Evolutionary conservation across 2,113 vertebrate genomes (phyloP).

Genomic region (Madoqua kirkii): DNA sequence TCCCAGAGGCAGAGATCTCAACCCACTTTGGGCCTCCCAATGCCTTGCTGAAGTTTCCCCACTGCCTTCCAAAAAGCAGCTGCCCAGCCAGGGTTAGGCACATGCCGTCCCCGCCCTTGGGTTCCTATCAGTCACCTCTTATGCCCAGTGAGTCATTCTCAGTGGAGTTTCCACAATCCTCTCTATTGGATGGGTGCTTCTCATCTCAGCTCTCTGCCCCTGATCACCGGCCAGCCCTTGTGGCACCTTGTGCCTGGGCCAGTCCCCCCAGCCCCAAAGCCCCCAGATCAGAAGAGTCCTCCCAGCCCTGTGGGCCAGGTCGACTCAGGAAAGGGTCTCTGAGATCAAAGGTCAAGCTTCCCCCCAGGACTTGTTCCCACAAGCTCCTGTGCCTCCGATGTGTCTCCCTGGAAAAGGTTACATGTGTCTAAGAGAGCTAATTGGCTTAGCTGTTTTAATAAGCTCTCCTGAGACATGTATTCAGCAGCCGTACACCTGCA

Average conservation of each 20-base stretch:
- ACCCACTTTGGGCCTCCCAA: background rate
- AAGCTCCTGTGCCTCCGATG: slow-evolving; percentile 65
- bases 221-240: background rate
- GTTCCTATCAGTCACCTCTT: background rate
- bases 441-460: slow-evolving; percentile 80
- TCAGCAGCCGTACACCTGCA: slow-evolving; percentile 56
- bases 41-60: background rate
- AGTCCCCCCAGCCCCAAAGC: background rate
- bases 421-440: slow-evolving; percentile 74
- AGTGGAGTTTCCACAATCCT: background rate
- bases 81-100: background rate
- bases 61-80: background rate
- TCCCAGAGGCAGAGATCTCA: background rate
- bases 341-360: slow-evolving; percentile 63
- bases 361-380: slow-evolving; percentile 70
- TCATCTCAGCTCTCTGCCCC: background rate
- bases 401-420: slow-evolving; percentile 73
- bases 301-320: background rate
- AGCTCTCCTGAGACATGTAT: slow-evolving; percentile 74
- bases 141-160: background rate
- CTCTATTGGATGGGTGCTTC: background rate
- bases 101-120: background rate
- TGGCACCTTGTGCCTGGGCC: background rate
- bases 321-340: slow-evolving; percentile 29
- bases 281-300: background rate